Evolutionary conservation across 2,113 vertebrate genomes (phyloP), one percentile per base, ranked within the genome.

Genomic region (Pseudolaguvia tuberculata): DNA sequence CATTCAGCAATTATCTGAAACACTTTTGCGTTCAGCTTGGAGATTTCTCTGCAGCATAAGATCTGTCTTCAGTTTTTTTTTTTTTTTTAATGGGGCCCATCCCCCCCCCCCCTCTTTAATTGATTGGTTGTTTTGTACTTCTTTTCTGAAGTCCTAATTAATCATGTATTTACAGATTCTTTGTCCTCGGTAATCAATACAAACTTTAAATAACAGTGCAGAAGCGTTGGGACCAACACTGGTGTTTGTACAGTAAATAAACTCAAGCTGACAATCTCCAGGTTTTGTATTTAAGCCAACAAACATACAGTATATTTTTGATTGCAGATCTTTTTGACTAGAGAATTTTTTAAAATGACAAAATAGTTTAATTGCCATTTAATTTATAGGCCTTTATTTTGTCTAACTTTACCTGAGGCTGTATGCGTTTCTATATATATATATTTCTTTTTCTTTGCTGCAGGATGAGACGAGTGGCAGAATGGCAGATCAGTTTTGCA

Each of bases 191-290:
- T 42, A 42, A n/a, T 56, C 23, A 45, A 29, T 11, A 31, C 9
- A 18, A 45, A 56, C 56, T 39, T 21, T 5, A 23, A 66, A 45
- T 45, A 21, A 25, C 61, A 27, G 47, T 50, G 25, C 12, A 8
- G 18, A 57, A 48, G 52, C 63, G 51, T 5, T 70, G 56, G 75
- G 75, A 76, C 47, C 75, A 76, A 76, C 48, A 52, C n/a, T n/a
- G 57, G 66, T 69, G 50, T 63, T 65, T 58, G 21, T 48, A 29
- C 48, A 27, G 59, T 53, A 39, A 73, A 58, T 59, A 29, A 68
- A 47, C 47, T 63, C 55, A 50, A 78, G 63, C 31, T 74, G 79
- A 80, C 79, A 78, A 80, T 80, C 75, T 70, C 63, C 56, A 35
- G 39, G 27, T 47, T 47, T 50, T 18, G 9, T 77, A 73, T 73